A percentile compares a stretch with the other conserved stretches of the same genome.
Conservation (phyloP, 2,113 vertebrate genomes). For the Nesoenas mayeri region DNA sequence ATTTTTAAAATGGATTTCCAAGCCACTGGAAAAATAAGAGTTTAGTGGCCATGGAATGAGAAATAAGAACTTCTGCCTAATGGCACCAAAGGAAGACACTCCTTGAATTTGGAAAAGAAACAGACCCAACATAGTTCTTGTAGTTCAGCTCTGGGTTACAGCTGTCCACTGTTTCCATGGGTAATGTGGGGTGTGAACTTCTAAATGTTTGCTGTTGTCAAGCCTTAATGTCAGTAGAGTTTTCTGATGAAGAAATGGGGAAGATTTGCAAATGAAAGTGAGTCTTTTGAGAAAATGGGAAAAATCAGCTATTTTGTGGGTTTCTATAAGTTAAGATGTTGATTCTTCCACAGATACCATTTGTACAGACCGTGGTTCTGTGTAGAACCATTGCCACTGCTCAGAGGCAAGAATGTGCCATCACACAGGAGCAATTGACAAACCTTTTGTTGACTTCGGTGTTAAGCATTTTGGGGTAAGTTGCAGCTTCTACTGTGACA, state of each 20-base stretch:
- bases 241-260: neutral
- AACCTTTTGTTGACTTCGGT: neutral
- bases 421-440: neutral
- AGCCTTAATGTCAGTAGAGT: neutral
- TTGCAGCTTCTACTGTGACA: neutral
- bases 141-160: neutral
- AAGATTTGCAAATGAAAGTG: neutral
- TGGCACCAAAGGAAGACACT: neutral
- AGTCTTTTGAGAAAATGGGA: neutral
- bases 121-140: neutral
- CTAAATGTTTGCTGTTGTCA: neutral
- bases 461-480: neutral
- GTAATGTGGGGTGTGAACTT: neutral
- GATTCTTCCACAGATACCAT: neutral
- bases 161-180: neutral
- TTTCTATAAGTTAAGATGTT: neutral
- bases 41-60: neutral
- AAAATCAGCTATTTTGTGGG: neutral
- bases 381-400: neutral
- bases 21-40: neutral
- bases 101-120: neutral
- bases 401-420: neutral
- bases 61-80: neutral
- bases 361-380: neutral
- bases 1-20: neutral